Base-by-base conservation (phyloP, 1,140 invertebrate species). In the Pseudomyrmex cubaensis region DNA sequence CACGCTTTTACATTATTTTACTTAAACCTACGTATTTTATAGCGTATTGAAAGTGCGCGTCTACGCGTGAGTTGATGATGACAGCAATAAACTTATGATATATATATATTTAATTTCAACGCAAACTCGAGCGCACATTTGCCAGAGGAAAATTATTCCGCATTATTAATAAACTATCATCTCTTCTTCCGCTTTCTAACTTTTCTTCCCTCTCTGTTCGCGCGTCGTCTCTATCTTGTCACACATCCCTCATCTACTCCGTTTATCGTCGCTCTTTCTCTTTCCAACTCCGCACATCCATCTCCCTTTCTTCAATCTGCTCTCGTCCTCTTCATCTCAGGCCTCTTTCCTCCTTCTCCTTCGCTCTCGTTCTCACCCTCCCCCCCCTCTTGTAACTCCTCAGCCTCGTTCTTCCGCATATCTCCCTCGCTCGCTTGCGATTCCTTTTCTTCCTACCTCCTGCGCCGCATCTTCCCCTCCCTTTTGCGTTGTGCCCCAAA, bases 401-500 rank as follows among this genome's bases (percentile, higher is more conserved):
- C 54, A 62, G 22, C 52, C 10, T 57, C 52, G 13, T 15, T 25
- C 22, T 50, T 48, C 13, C n/a, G 17, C 22, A 52, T 9, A 15
- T 62, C 64, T 77, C 35, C 35, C 72, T 59, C 54, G 52, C 76
- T 61, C 17, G 25, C 50, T 67, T 20, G 25, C 15, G 15, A 44
- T 35, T 12, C 15, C 67, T n/a, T 77, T 20, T 59, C 76, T 48
- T 44, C 20, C n/a, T 56, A 10, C 12, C 22, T 17, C 0, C 63
- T 48, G 35, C 5, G 35, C 35, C 35, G 35, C 35, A 35, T 35
- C 35, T 25, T 22, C 22, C 35, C 44, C 13, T 17, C 13, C 67
- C 22, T 54, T 52, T 20, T 57, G 57, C 66, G 66, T 35, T 76
- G 56, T 82, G 86, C 88, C 85, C 89, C 87, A 87, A 90, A 91